Evolutionary conservation across 2,113 vertebrate species (phyloP), one percentile per base, ranked within the genome.

Genomic region (Leiothrix lutea): DNA sequence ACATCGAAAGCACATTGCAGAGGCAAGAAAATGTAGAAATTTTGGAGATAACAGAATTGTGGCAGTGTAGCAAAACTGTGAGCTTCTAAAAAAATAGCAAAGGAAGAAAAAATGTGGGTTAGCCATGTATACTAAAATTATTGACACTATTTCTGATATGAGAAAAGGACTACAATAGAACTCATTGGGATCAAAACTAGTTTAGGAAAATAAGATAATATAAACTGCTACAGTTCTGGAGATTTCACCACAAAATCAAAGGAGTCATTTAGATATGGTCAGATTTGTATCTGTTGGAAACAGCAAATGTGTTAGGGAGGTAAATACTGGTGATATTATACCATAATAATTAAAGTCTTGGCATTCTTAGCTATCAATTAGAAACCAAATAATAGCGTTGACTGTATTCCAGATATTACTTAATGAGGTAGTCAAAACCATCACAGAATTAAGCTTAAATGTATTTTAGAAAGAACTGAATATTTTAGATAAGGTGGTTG

Each of bases 241-340:
- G 12, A 57, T 81, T 51, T 88, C 8, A 47, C 18, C 13, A 28
- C 22, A 44, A 69, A 78, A 6, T 45, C 60, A 69, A 78, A 77
- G 5, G 7, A 4, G 51, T 31, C 4, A 4, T 73, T 65, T 73
- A 65, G 9, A 24, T 38, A 38, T 29, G 11, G 15, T 81, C 21
- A 86, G 10, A 74, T 74, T 42, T 62, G 5, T 57, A 44, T 40
- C 21, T 57, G 14, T 50, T 73, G 44, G 60, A 11, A 56, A 19
- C 3, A 42, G 6, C 2, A 8, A 35, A 42, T 53, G 0, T 23
- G 2, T 58, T 44, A 50, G n/a, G 57, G 38, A 54, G 1, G 2
- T 45, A 65, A 79, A 73, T 85, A 35, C 12, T 31, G 19, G 6
- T 47, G 14, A 69, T 65, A 42, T 2, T 22, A 7, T 40, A 9